Evolutionary conservation across 2,888 invertebrate species (phyloP), one percentile per base, ranked within the genome.

Genomic region (Drosophila subquinaria): DNA sequence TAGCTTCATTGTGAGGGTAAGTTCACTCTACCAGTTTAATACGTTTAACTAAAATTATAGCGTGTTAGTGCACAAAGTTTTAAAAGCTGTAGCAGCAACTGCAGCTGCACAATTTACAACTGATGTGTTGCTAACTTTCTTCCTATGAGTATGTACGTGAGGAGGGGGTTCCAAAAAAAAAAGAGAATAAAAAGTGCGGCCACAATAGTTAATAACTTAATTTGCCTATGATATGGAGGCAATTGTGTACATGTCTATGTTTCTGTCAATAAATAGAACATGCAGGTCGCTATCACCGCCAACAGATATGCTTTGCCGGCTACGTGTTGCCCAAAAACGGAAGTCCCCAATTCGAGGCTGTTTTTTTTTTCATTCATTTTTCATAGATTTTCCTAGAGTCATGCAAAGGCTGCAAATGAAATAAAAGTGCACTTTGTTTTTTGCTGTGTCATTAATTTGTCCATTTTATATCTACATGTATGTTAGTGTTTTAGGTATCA

Each of bases 271-370:
- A 33, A 15, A 23, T 13, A 35, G 43, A 33, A 38, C 62, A 67
- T 69, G 61, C 81, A 62, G 81, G 63, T 70, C 56, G 43, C 47
- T 11, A 15, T 11, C 30, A 5, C 40, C 11, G 35, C 23, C 13
- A 43, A 15, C 8, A 35, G 13, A 30, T 59, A n/a, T 53, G 15
- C 36, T 48, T 36, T 52, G 33, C 79, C 79, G 74, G 56, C 78
- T 69, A 69, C 74, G 68, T 78, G 69, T 73, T 73, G 65, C 62
- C 73, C 52, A 48, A 59, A 73, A 64, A 59, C 61, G 73, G 81
- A 72, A 69, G 53, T 60, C 9, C 9, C 56, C 51, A 81, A 81
- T 75, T 75, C 20, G 11, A 13, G 56, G 33, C 35, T 35, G 33
- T 8, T 13, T 35, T 62, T 5, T 15, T 2, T 36, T 42, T 43